Evolutionary conservation across 2,888 invertebrate genomes (phyloP).

Genomic region (Lasioglossum leucozonium): DNA sequence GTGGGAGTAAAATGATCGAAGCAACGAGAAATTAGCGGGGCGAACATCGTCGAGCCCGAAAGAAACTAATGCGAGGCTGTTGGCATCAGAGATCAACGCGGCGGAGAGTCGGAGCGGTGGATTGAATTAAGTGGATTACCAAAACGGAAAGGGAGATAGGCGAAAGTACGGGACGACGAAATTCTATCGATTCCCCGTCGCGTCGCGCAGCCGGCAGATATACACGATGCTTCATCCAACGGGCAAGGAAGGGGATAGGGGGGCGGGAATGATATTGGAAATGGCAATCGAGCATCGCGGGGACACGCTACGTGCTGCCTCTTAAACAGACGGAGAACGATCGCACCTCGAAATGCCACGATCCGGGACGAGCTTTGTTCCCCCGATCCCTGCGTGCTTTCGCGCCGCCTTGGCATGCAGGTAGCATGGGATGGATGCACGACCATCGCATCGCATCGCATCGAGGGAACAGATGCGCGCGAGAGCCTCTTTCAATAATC

Average conservation of each 20-base stretch:
- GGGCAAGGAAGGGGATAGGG: too few species aligned
- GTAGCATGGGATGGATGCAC: constrained; percentile 10
- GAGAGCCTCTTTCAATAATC: constrained; percentile 45
- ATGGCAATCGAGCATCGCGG: constrained; percentile 69
- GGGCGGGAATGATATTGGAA: constrained; percentile 68
- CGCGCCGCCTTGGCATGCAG: constrained; percentile 42
- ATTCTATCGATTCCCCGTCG: constrained; percentile 63
- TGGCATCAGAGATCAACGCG: constrained; percentile 35
- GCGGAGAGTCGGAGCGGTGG: constrained; percentile 34
- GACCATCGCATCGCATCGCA: background rate
- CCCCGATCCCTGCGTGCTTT: constrained; percentile 39
- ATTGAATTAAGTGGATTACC: constrained; percentile 65
- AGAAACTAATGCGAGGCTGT: constrained; percentile 33
- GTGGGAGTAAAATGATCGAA: background rate
- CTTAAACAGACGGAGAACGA: constrained; percentile 39
- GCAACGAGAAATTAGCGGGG: constrained; percentile 1
- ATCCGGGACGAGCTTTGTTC: constrained; percentile 38
- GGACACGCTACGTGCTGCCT: constrained; percentile 49
- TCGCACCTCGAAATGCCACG: constrained; percentile 52
- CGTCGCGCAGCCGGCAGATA: constrained; percentile 39
- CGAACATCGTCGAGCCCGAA: constrained; percentile 32
- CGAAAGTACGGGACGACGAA: constrained; percentile 58
- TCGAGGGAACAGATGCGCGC: constrained; percentile 36
- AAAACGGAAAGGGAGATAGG: constrained; percentile 51
- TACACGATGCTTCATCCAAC: constrained; percentile 30